phyloP scores from a whole-genome alignment of 2,797 vertebrate species.

The Tragelaphus oryx region DNA sequence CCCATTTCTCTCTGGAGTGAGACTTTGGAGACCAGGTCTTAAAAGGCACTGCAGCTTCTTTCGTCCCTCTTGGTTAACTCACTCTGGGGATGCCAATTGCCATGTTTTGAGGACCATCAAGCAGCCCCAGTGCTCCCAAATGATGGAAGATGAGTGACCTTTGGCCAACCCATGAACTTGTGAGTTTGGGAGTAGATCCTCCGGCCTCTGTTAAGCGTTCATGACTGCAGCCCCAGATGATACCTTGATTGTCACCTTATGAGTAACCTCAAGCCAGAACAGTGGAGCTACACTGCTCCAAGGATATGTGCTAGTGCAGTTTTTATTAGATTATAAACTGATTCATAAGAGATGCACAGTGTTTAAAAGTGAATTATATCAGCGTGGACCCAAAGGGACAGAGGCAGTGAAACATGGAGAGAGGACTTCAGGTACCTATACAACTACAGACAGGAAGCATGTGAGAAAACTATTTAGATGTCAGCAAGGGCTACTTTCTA shows the following conservation, averaged over 20 bases:
- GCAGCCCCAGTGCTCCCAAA: not conserved
- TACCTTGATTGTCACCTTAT: not conserved
- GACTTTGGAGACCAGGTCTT: not conserved
- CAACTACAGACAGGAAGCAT: not conserved
- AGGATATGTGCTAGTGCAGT: not conserved
- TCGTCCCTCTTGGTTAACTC: not conserved
- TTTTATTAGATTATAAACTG: not conserved
- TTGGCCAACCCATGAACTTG: not conserved
- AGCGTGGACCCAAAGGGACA: not conserved
- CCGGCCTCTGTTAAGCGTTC: not conserved
- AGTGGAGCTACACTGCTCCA: not conserved
- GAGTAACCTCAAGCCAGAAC: not conserved
- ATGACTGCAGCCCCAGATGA: not conserved
- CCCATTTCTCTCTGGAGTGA: not conserved
- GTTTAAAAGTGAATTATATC: not conserved
- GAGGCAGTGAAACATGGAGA: not conserved
- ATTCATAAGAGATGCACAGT: not conserved
- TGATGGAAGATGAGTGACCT: not conserved
- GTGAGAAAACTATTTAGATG: not conserved
- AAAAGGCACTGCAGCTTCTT: not conserved
- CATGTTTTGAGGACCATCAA: not conserved
- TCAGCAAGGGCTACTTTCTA: not conserved
- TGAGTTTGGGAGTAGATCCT: not conserved
- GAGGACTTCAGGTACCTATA: not conserved
- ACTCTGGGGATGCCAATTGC: not conserved